Conservation (phyloP, 2,113 vertebrate species). For the Dicrurus megarhynchus region DNA sequence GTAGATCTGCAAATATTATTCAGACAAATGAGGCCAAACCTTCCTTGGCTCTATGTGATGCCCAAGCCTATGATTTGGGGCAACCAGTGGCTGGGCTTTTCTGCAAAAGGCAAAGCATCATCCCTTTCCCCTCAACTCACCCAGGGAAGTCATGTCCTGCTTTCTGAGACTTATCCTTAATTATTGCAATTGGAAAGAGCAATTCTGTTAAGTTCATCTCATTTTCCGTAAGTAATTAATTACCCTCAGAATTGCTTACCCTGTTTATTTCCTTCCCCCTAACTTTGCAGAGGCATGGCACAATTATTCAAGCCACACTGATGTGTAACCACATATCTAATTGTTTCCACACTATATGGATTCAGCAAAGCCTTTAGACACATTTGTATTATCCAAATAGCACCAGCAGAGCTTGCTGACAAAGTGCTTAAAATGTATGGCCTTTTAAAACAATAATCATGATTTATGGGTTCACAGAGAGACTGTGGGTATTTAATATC, state of each 20-base stretch:
- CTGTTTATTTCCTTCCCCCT: conserved; percentile 27
- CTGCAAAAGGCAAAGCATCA: background rate
- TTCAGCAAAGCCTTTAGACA: conserved; percentile 1
- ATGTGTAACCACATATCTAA: conserved; percentile 11
- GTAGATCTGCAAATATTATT: background rate
- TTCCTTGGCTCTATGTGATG: background rate
- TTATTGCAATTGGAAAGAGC: conserved; percentile 10
- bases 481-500: conserved; percentile 40
- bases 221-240: conserved; percentile 41
- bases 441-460: conserved; percentile 55
- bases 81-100: background rate
- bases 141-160: background rate
- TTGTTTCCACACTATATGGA: background rate
- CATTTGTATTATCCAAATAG: background rate
- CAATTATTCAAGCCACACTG: conserved; percentile 19
- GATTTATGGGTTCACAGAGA: conserved; percentile 39
- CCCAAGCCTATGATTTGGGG: background rate
- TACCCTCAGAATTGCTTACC: conserved; percentile 13
- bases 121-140: background rate
- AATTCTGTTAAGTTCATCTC: conserved; percentile 28
- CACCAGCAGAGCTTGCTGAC: background rate
- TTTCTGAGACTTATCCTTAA: background rate
- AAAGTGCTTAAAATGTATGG: conserved; percentile 36
- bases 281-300: conserved; percentile 15
- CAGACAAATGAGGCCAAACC: background rate